These are phyloP conservation scores for Corythornis vintsioides DNA, from an alignment of 2,113 vertebrate genomes.

Conservation along the genomic window DNA sequence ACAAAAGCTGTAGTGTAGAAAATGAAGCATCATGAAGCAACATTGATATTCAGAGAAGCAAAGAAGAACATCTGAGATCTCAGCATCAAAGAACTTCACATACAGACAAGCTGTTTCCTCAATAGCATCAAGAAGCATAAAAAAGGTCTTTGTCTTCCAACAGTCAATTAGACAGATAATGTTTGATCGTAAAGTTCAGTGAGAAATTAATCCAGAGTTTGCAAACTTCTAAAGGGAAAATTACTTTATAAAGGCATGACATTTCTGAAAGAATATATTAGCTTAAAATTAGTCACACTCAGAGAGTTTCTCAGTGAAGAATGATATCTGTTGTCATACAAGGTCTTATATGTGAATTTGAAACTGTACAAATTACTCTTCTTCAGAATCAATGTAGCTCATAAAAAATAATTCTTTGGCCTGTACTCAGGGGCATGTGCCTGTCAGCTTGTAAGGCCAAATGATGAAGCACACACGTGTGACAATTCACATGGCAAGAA, in stretches of 20 bases:
- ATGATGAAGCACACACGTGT: not conserved
- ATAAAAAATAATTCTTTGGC: not conserved
- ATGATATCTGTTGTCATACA: not conserved
- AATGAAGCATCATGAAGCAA: not conserved
- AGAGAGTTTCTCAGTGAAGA: not conserved
- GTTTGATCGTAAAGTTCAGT: not conserved
- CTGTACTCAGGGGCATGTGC: not conserved
- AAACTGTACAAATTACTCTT: not conserved
- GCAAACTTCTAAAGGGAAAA: not conserved
- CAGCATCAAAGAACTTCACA: not conserved
- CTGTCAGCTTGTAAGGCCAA: not conserved
- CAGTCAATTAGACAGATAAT: not conserved
- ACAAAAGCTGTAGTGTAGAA: not conserved
- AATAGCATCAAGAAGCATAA: not conserved
- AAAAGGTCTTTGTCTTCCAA: not conserved
- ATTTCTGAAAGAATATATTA: not conserved
- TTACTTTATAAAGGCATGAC: not conserved
- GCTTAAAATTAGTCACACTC: not conserved
- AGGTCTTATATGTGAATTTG: not conserved
- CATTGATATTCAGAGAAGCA: not conserved
- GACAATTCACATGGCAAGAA: not conserved
- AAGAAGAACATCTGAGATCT: not conserved
- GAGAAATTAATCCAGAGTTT: not conserved
- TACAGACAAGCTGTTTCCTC: not conserved
- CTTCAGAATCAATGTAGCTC: not conserved